Evolutionary conservation across 2,797 vertebrate species (phyloP).

Genomic region (Avahi laniger): DNA sequence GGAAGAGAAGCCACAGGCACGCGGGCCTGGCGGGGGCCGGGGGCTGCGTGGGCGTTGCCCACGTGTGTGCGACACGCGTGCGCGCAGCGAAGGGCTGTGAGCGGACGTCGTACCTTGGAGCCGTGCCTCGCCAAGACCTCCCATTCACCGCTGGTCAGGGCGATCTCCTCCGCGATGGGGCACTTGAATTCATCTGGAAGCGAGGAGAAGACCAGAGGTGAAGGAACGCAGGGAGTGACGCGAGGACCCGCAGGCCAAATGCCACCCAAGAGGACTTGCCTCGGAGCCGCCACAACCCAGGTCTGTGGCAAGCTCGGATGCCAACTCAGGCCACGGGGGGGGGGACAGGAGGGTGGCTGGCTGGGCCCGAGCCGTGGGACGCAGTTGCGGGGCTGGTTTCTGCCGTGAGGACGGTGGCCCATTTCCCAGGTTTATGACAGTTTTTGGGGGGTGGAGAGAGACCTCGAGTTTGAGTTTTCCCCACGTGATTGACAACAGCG

Average conservation of each 20-base stretch:
- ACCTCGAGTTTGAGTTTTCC: background rate
- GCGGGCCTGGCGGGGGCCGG: background rate
- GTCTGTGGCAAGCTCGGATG: background rate
- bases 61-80: background rate
- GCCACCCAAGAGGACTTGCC: rapidly evolving
- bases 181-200: constrained; percentile 92
- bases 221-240: rapidly evolving
- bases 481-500: background rate
- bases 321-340: no score
- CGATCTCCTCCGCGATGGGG: constrained; percentile 91
- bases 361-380: rapidly evolving
- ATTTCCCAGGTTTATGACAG: background rate
- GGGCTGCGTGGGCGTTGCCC: no score
- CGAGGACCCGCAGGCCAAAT: background rate
- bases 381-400: rapidly evolving
- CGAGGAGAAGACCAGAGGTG: background rate
- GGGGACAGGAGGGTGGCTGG: rapidly evolving
- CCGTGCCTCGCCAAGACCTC: constrained; percentile 94
- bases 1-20: background rate
- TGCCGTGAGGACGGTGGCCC: rapidly evolving
- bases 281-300: rapidly evolving
- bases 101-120: constrained; percentile 88
- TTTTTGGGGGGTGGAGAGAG: no score
- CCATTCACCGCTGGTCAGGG: constrained; percentile 93
- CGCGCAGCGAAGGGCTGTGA: background rate